These are phyloP conservation scores for Heteronetta atricapilla DNA, from an alignment of 2,113 vertebrate species.

Conservation along the genomic window DNA sequence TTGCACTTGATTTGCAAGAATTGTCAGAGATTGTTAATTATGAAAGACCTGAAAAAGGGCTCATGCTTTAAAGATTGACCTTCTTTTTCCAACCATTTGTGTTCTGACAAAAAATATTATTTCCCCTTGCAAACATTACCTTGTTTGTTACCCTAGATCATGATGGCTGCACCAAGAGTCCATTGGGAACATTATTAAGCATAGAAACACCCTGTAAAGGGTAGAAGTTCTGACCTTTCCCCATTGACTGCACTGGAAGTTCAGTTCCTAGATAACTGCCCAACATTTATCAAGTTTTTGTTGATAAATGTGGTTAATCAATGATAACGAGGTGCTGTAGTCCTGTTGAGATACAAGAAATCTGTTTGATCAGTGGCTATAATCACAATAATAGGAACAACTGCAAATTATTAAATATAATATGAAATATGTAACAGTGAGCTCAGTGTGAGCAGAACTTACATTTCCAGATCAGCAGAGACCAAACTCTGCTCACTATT, in stretches of 20 bases:
- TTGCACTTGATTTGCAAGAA: neutral
- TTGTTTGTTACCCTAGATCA: neutral
- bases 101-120: neutral
- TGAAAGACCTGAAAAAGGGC: neutral
- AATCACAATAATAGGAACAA: neutral
- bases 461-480: accelerated
- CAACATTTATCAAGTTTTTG: neutral
- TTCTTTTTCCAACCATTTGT: neutral
- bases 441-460: neutral
- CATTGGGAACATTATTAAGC: neutral
- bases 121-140: neutral
- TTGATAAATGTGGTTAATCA: neutral
- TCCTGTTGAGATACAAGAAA: neutral
- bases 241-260: neutral
- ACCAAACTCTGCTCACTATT: neutral
- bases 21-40: neutral
- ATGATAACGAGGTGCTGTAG: neutral
- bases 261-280: neutral
- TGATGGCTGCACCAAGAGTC: neutral
- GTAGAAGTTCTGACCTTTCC: neutral
- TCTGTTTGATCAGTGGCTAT: neutral
- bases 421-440: neutral
- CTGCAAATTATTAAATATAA: neutral
- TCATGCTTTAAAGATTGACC: neutral
- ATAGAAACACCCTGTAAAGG: neutral